Evolutionary conservation across 2,888 invertebrate genomes (phyloP).

Genomic region (Cataglyphis altisquamis): DNA sequence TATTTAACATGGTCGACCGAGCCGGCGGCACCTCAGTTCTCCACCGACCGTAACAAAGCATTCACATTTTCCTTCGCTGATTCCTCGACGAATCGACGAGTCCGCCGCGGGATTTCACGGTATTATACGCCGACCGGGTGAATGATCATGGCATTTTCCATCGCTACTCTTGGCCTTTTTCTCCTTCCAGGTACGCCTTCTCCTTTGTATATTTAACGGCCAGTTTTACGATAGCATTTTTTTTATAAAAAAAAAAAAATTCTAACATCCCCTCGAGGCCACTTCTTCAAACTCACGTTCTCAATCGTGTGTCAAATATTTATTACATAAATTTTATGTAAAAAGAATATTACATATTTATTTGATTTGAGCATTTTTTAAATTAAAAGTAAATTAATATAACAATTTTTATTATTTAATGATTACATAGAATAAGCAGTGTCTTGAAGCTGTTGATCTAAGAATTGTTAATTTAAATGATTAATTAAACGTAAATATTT

Average conservation of each 20-base stretch:
- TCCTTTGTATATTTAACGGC: not conserved
- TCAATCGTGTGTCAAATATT: not conserved
- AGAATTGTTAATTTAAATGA: not conserved
- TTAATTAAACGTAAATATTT: not conserved
- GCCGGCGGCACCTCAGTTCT: conserved; percentile 77
- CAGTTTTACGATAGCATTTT: not conserved
- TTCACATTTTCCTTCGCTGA: conserved; percentile 63
- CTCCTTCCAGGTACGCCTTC: conserved; percentile 62
- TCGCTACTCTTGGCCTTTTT: conserved; percentile 52
- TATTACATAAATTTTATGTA: not conserved
- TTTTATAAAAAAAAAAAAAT: not conserved
- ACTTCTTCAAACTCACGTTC: not conserved
- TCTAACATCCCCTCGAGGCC: not conserved
- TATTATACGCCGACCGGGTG: conserved; percentile 45
- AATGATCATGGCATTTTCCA: conserved; percentile 58
- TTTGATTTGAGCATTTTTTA: not conserved
- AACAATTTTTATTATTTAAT: not conserved
- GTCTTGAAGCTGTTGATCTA: not conserved
- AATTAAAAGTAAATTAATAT: not conserved
- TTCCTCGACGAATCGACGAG: conserved; percentile 39
- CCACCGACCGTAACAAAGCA: conserved; percentile 74
- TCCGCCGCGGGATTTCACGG: conserved; percentile 39
- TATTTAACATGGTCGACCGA: conserved; percentile 80
- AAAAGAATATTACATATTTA: not conserved
- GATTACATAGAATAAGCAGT: not conserved